These are phyloP conservation scores for Fratercula arctica DNA, from an alignment of 2,797 vertebrate genomes.

Conservation along the genomic window DNA sequence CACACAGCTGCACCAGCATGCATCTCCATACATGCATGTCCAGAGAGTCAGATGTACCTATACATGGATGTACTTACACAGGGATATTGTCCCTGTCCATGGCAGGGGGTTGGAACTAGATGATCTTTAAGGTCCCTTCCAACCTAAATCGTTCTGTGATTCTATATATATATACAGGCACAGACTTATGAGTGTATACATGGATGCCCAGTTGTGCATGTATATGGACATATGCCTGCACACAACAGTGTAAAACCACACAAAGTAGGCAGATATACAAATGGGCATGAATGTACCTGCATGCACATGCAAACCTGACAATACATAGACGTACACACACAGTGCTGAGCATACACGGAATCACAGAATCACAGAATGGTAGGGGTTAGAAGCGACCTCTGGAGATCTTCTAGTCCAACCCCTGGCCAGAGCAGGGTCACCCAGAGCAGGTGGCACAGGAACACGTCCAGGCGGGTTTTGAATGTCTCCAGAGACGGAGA, in stretches of 20 bases:
- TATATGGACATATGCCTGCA: background rate
- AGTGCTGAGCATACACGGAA: no score
- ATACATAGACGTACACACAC: background rate
- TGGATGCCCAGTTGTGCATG: background rate
- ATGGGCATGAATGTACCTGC: background rate
- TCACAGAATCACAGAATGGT: no score
- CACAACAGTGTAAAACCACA: background rate
- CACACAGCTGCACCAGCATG: background rate
- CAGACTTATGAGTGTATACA: fast-evolving
- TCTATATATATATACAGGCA: background rate
- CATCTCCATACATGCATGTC: background rate
- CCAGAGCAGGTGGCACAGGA: no score
- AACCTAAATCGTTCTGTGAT: background rate
- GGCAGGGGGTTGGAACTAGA: background rate
- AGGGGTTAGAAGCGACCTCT: no score
- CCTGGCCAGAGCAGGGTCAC: no score
- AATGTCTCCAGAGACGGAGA: no score
- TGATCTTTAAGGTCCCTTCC: background rate
- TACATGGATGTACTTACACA: no score
- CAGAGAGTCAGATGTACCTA: background rate
- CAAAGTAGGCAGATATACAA: background rate
- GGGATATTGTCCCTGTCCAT: background rate
- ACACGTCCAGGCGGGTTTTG: no score
- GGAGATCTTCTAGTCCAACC: no score
- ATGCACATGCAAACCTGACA: background rate